Evolutionary conservation across 1,140 invertebrate genomes (phyloP), one percentile per base, ranked within the genome.

Genomic region (Drosophila parabipectinata): DNA sequence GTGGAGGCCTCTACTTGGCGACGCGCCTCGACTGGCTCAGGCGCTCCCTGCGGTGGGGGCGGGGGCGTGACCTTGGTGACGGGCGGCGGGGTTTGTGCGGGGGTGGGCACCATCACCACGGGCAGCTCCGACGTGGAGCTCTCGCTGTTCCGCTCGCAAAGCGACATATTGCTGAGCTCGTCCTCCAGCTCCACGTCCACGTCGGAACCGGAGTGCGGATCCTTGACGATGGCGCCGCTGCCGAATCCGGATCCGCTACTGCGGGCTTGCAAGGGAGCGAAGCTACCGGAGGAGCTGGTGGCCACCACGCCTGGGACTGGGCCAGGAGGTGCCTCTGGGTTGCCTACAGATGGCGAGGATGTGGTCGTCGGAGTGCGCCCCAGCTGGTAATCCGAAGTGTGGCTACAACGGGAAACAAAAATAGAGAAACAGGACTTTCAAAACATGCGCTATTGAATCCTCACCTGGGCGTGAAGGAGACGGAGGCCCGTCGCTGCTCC

Each of bases 401-500:
- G 72, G 32, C 72, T 47, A 8, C 5, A 44, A 44, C 15, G 75
- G 26, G 12, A 18, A 12, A 10, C 3, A 14, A 30, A 10, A 5
- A 15, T 32, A 7, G 3, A 5, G 12, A 7, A 48, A 12, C 14
- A 15, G 39, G 14, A 3, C 8, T 10, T 7, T 91, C 14, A 12
- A 44, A n/a, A 8, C 4, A 44, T 2, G 7, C 14, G 5, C 2
- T 2, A 1, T 44, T 18, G 14, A 8, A 15, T 44, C 14, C 41
- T 44, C 14, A 78, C 92, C 89, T 81, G 45, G 79, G 64, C 45
- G 80, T 77, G 76, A 91, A 62, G 59, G 91, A 66, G 77, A 92
- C 92, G 80, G 76, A 93, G 85, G 77, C 93, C 83, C 71, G 92
- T 79, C 47, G 93, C 90, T 66, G 90, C 77, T 85, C 91, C 37